Evolutionary conservation across 2,888 invertebrate genomes (phyloP).

Genomic region (Ligdia adustata): DNA sequence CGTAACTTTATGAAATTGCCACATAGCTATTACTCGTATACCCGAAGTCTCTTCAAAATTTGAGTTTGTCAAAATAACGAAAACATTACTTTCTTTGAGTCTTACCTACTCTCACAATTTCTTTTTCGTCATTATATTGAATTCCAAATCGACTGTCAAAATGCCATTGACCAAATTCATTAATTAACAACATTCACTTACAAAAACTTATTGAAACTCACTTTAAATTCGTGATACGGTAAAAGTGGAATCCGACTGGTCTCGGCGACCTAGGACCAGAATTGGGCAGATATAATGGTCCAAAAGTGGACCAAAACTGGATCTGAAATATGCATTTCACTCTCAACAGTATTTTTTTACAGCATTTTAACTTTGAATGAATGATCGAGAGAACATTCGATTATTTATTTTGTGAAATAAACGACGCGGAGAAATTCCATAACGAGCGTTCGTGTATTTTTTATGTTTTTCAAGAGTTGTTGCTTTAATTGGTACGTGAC

Average conservation of each 20-base stretch:
- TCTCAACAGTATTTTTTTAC: constrained; percentile 48
- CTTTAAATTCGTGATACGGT: constrained; percentile 25
- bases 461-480: constrained; percentile 8
- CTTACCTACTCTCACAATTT: constrained; percentile 1
- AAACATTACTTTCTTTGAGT: not conserved
- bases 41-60: no score
- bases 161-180: constrained; percentile 19
- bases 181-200: constrained; percentile 9
- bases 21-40: no score
- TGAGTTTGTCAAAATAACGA: no score
- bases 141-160: constrained; percentile 10
- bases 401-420: constrained; percentile 29
- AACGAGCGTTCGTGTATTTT: constrained; percentile 26
- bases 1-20: no score
- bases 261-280: constrained; percentile 44
- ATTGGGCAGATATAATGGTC: constrained; percentile 41
- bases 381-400: constrained; percentile 15
- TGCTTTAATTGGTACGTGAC: constrained; percentile 8
- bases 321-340: constrained; percentile 48
- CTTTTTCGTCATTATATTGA: constrained; percentile 15
- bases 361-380: constrained; percentile 26
- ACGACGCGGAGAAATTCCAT: constrained; percentile 31
- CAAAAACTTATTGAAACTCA: constrained; percentile 16
- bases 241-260: constrained; percentile 47
- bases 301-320: constrained; percentile 34